Conservation (phyloP, 2,113 vertebrate species). For the Ondatra zibethicus region DNA sequence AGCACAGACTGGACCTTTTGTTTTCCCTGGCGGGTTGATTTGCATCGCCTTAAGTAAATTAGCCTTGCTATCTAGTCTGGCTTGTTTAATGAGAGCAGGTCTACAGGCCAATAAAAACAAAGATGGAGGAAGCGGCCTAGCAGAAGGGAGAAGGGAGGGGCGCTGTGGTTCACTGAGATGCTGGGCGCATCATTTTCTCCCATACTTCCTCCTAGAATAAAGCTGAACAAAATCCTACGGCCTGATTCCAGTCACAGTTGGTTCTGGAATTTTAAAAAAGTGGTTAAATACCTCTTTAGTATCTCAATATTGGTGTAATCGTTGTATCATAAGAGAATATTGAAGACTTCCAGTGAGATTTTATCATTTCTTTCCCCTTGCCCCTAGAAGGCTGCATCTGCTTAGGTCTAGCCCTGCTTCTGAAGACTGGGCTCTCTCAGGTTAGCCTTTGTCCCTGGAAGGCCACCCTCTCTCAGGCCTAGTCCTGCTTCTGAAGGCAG, state of each 20-base stretch:
- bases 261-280: conserved; percentile 14
- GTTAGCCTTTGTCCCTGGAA: too few species aligned
- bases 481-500: neutral
- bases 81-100: conserved; percentile 14
- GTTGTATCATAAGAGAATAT: neutral
- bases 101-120: conserved; percentile 38
- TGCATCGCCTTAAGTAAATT: conserved; percentile 51
- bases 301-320: neutral
- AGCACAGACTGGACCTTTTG: conserved; percentile 35
- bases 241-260: neutral
- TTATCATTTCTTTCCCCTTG: neutral
- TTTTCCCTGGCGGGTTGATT: conserved; percentile 32
- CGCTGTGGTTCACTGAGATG: neutral
- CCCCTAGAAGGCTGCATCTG: fast-evolving
- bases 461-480: neutral
- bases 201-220: neutral
- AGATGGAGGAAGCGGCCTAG: neutral
- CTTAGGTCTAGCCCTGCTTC: neutral
- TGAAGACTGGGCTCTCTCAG: neutral
- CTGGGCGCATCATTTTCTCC: neutral
- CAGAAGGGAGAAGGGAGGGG: neutral
- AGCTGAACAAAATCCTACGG: neutral
- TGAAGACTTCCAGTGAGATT: neutral
- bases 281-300: neutral
- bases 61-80: conserved; percentile 38